Base-by-base conservation (phyloP, 2,797 vertebrate species). In the Thaleichthys pacificus region DNA sequence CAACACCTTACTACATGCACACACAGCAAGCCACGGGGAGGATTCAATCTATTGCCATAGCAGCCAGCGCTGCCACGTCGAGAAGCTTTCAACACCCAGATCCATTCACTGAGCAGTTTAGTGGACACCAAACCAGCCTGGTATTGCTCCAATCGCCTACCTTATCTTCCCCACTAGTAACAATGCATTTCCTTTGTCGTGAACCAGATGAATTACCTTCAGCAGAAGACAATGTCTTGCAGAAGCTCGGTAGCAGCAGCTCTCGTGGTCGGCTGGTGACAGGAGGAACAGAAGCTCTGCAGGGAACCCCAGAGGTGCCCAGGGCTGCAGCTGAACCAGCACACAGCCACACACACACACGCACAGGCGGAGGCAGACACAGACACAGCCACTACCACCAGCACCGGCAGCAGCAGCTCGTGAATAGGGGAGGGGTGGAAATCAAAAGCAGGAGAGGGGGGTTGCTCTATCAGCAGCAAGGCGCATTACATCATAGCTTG, bases 401-500 rank as follows among this genome's bases (percentile, higher is more conserved):
- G 8, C 30, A 56, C 26, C 26, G 42, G 42, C 42, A 61, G 58
- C 21, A 84, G 87, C 88, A 71, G 75, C 77, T 47, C 66, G 69
- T 42, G 32, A 71, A 69, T 42, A 77, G 78, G 69, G 77, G 69
- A 62, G 76, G 79, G 80, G 67, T 66, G 77, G 75, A 81, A 76
- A 77, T 78, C 51, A 65, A 70, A 79, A 74, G 77, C 71, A 77
- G 86, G 80, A 61, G 75, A 67, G 51, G 75, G 79, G 91, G 91
- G 86, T 90, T 90, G 92, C 89, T 92, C 89, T 87, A 89, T 89
- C 91, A 89, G 86, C 89, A 88, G 90, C 90, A 91, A 47, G 81
- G 80, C 91, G 80, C 93, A 94, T 94, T 93, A 94, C 93, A 93
- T 94, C 93, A 94, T 94, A 88, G 91, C 84, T 87, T 89, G 87